These are phyloP conservation scores for Ciona savignyi DNA, from an alignment of 23 tunicate species.

Conservation along the genomic window DNA sequence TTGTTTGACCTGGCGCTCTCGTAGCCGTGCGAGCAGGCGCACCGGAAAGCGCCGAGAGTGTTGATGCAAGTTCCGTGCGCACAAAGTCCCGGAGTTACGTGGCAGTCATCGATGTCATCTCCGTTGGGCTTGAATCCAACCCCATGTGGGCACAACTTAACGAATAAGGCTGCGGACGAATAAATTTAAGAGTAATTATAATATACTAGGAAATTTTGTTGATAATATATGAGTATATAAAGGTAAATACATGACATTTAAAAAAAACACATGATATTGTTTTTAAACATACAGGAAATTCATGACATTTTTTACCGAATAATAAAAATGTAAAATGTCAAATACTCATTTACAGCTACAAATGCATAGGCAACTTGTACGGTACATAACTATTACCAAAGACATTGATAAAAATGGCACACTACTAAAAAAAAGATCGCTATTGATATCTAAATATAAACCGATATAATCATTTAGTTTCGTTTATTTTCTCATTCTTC, in stretches of 20 bases:
- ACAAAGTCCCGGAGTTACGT: slow-evolving; percentile 83
- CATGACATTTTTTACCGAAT: too few relatives aligned
- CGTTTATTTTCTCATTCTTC: background rate
- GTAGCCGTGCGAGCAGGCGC: slow-evolving; percentile 90
- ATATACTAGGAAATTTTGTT: background rate
- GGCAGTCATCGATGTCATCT: slow-evolving; percentile 93
- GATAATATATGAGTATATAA: background rate
- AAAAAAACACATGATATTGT: too few relatives aligned
- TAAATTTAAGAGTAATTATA: background rate
- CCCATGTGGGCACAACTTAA: slow-evolving; percentile 91
- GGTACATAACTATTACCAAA: too few relatives aligned
- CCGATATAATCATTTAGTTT: too few relatives aligned
- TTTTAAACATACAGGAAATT: too few relatives aligned
- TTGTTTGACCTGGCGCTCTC: slow-evolving; percentile 44
- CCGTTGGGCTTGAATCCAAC: slow-evolving; percentile 73
- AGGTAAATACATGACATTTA: too few relatives aligned
- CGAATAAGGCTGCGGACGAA: slow-evolving; percentile 17
- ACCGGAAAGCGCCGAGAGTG: slow-evolving; percentile 80
- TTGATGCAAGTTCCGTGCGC: slow-evolving; percentile 94
- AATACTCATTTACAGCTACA: too few relatives aligned
- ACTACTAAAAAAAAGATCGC: too few relatives aligned
- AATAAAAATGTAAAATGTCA: too few relatives aligned
- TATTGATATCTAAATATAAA: too few relatives aligned
- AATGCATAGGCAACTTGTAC: too few relatives aligned
- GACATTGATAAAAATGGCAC: too few relatives aligned